These are phyloP conservation scores for Pseudomyrmex sp. DNA, from an alignment of 1,140 invertebrate genomes.

Conservation along the genomic window DNA sequence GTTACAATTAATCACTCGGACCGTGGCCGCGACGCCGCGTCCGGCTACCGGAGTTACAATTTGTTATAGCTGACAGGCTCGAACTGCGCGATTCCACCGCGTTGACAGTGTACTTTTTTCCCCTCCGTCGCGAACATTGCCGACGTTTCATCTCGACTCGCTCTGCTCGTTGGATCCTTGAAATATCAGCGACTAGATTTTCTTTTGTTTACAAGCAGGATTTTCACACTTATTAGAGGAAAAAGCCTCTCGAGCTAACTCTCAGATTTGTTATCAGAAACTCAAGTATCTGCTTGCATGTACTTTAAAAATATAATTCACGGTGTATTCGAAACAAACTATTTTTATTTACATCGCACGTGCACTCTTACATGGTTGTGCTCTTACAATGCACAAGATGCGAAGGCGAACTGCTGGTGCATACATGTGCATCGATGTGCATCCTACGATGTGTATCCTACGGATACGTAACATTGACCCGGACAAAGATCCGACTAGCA, in stretches of 20 bases:
- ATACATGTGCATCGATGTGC: slow-evolving; percentile 71
- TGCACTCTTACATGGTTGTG: slow-evolving; percentile 27
- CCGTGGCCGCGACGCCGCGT: slow-evolving; percentile 75
- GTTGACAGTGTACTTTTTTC: slow-evolving; percentile 69
- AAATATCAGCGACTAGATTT: too few relatives aligned
- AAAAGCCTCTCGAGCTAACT: too few relatives aligned
- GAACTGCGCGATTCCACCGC: slow-evolving; percentile 64
- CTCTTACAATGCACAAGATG: slow-evolving; percentile 23
- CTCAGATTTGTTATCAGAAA: too few relatives aligned
- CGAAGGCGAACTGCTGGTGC: slow-evolving; percentile 52
- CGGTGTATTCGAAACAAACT: slow-evolving; percentile 16
- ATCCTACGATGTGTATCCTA: slow-evolving; percentile 65
- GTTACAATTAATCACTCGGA: slow-evolving; percentile 83
- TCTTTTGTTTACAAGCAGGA: too few relatives aligned
- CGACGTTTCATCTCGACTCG: background rate
- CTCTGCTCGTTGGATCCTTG: too few relatives aligned
- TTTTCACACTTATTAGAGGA: too few relatives aligned
- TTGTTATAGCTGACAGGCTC: slow-evolving; percentile 83
- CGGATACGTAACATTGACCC: slow-evolving; percentile 71
- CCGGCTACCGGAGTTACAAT: slow-evolving; percentile 82
- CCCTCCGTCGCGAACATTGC: slow-evolving; percentile 63
- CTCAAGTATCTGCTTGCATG: background rate
- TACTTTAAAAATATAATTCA: background rate
- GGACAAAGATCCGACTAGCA: slow-evolving; percentile 70
- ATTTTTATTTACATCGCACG: slow-evolving; percentile 33